Conservation (phyloP, 2,888 invertebrate species). For the Catocala nupta region DNA sequence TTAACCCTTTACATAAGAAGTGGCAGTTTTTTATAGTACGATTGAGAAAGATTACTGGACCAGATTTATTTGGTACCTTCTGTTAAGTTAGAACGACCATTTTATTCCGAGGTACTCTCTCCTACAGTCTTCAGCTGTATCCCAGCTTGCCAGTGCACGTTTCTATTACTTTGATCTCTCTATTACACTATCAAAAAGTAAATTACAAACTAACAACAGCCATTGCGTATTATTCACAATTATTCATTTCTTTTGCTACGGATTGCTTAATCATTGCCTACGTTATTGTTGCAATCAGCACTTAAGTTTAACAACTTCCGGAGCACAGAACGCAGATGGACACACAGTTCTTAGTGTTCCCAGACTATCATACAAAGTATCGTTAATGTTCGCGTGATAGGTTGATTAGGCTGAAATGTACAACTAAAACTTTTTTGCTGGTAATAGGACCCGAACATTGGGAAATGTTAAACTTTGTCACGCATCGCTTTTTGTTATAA, state of each 20-base stretch:
- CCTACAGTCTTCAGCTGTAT: too few relatives aligned
- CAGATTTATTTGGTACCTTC: too few relatives aligned
- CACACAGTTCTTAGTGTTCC: slow-evolving; percentile 12
- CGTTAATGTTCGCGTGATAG: slow-evolving; percentile 21
- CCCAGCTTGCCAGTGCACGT: too few relatives aligned
- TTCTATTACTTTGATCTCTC: too few relatives aligned
- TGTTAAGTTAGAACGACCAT: too few relatives aligned
- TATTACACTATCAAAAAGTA: too few relatives aligned
- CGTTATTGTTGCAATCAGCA: slow-evolving; percentile 6
- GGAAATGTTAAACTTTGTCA: slow-evolving; percentile 1
- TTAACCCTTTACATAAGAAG: too few relatives aligned
- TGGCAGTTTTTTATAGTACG: too few relatives aligned
- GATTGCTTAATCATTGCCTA: slow-evolving; percentile 21
- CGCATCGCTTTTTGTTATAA: neutral
- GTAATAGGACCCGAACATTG: slow-evolving; percentile 5
- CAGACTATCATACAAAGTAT: slow-evolving; percentile 13
- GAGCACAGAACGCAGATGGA: slow-evolving; percentile 9
- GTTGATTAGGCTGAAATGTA: slow-evolving; percentile 18
- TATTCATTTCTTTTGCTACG: slow-evolving; percentile 10
- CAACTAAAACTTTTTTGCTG: slow-evolving; percentile 48
- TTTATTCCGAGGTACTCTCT: too few relatives aligned
- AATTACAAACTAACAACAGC: neutral
- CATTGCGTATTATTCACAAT: slow-evolving; percentile 17
- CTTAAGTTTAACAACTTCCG: slow-evolving; percentile 20
- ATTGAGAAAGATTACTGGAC: too few relatives aligned